Evolutionary conservation across 2,888 invertebrate genomes (phyloP), one percentile per base, ranked within the genome.

Genomic region (Mesorhabditis belari): DNA sequence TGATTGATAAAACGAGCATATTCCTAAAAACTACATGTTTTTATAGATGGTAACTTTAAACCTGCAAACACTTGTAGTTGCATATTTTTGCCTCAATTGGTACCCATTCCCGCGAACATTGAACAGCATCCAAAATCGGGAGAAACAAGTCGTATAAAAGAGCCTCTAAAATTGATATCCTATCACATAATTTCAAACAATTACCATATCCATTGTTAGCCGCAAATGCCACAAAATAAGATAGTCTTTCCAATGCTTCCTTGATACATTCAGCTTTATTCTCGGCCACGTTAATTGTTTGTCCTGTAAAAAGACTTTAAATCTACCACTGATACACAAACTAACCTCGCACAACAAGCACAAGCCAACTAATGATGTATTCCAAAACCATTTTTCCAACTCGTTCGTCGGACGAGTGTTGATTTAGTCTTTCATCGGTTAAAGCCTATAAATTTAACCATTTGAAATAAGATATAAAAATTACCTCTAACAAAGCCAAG

Each of bases 221-320:
- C 35, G 35, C 35, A 6, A 35, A 6, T 12, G 35, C 35, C 9
- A 35, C 17, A 35, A 35, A 35, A 35, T 35, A 17, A 6, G 35
- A 17, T 12, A 35, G 35, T 35, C 35, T 6, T 6, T 57, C 55
- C 1, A 76, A 54, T 3, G 66, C 58, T 65, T 76, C 75, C 44
- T 57, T 60, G 17, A 70, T 54, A 29, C 77, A 69, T 52, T 76
- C 76, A 19, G 50, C 54, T 60, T 69, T 67, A 57, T 76, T 76
- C 6, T 60, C 67, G 5, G 64, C 64, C 24, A 58, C 66, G 29
- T 70, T 74, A 3, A 76, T 61, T 23, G 71, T 76, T 28, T 67
- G 65, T 6, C 74, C 75, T 74, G 55, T 24, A 64, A 50, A n/a
- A 12, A 6, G 35, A 35, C 6, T 12, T 12, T 35, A 12, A 35